Percentiles rank a stretch among this genome's conserved stretches.
These are phyloP conservation scores for Oscheius sp. DNA, from an alignment of 1,140 invertebrate genomes.

Conservation along the genomic window DNA sequence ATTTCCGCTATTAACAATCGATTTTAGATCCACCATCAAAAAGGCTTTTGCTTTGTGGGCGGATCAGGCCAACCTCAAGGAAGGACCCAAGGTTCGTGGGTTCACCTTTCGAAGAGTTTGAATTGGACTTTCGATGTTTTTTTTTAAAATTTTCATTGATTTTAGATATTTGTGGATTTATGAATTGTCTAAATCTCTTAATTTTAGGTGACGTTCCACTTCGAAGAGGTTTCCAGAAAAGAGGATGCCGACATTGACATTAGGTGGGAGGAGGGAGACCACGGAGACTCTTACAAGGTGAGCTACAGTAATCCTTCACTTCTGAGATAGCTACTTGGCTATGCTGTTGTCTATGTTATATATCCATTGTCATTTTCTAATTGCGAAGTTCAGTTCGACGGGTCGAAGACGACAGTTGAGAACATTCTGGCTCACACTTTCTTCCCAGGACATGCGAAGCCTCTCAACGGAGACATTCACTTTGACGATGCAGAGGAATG, in stretches of 20 bases:
- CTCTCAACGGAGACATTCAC: conserved; percentile 36
- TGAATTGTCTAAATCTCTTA: not conserved
- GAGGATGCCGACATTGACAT: conserved; percentile 36
- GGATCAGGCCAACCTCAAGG: conserved; percentile 17
- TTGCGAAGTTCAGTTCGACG: conserved; percentile 23
- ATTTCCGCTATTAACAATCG: not conserved
- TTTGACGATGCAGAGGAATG: conserved; percentile 31
- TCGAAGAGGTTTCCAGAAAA: conserved; percentile 19
- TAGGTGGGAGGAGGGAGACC: conserved; percentile 32
- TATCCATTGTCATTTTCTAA: not conserved
- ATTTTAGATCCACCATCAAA: conserved; percentile 11
- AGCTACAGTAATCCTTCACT: not conserved
- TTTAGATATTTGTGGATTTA: too few relatives aligned
- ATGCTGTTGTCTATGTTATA: not conserved
- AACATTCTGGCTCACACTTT: conserved; percentile 39
- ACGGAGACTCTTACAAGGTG: conserved; percentile 28
- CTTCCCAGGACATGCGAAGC: conserved; percentile 26
- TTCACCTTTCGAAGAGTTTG: not conserved
- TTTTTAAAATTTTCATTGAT: too few relatives aligned
- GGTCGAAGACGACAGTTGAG: conserved; percentile 20
- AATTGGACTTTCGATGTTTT: too few relatives aligned
- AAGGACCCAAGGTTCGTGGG: conserved; percentile 12
- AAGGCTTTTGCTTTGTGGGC: conserved; percentile 32
- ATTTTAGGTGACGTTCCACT: conserved; percentile 11
- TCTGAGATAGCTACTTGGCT: too few relatives aligned